These are phyloP conservation scores for Riparia riparia DNA, from an alignment of 2,113 vertebrate species.

Conservation along the genomic window DNA sequence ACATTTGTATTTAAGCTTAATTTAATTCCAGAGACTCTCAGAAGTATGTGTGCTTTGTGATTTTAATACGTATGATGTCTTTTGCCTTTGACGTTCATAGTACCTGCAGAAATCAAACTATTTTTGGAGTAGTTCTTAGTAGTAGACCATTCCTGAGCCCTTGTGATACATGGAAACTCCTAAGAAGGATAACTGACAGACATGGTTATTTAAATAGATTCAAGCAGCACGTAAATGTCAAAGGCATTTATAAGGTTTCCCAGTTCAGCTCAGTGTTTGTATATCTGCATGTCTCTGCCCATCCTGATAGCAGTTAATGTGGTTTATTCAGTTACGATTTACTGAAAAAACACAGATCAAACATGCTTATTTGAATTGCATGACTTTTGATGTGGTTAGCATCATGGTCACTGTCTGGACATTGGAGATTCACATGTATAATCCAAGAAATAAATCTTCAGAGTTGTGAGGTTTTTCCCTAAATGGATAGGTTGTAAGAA, in stretches of 20 bases:
- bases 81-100: constrained; percentile 21
- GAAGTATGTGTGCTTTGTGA: background rate
- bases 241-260: constrained; percentile 65
- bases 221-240: constrained; percentile 61
- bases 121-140: constrained; percentile 60
- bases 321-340: background rate
- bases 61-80: background rate
- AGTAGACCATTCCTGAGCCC: constrained; percentile 50
- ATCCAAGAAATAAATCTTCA: background rate
- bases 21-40: background rate
- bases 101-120: constrained; percentile 46
- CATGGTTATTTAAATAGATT: constrained; percentile 62
- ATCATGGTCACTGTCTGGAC: background rate
- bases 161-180: constrained; percentile 53
- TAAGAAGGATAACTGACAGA: constrained; percentile 74
- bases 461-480: background rate
- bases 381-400: background rate
- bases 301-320: background rate
- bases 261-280: constrained; percentile 42
- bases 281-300: background rate
- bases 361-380: background rate
- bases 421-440: background rate
- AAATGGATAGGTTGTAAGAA: background rate
- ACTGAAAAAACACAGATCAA: background rate
- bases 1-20: background rate